Base-by-base conservation (phyloP, 2,888 invertebrate species). In the Pachycephus smyrnensis region DNA sequence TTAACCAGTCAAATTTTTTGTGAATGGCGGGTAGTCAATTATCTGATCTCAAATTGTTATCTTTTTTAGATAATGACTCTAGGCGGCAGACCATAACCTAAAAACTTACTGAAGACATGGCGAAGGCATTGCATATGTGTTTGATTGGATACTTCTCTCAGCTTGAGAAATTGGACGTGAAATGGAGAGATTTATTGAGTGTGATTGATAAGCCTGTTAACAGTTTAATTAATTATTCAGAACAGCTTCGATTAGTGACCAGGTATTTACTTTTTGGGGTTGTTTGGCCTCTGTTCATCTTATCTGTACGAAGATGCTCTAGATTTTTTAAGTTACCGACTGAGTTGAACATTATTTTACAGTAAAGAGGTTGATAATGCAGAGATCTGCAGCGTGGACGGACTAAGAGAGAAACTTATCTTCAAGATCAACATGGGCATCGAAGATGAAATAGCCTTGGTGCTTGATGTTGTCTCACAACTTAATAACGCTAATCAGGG, bases 381-480 rank as follows among this genome's bases (percentile, higher is more conserved):
- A 79, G 89, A 88, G 33, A 81, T 88, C 82, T 87, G 80, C 36
- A 73, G 82, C 9, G 37, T 86, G 4, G 82, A 82, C 0, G 81
- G 83, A 11, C 73, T 87, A 12, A 82, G 85, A n/a, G 88, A 86
- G 68, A 86, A 80, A 77, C 84, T 90, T 12, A 84, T 86, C 36
- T 89, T 85, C 73, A 89, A 89, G 82, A 90, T 90, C 36, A 81
- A 83, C n/a, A 80, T 84, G 77, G 86, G 87, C 4, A 85, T 90
- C 55, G 87, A 89, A 73, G 80, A 85, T 15, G 90, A 90, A 79
- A 71, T 89, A 15, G 35, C 73, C 0, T 30, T 76, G 1, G 79
- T 90, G 33, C 76, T 75, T 0, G 80, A 86, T 9, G 83, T 84
- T 69, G 9, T 86, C 12, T 69, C 69, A 1, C 82, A 75, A 31